Evolutionary conservation across 2,888 invertebrate species (phyloP).

Genomic region (Drosophila prostipennis): DNA sequence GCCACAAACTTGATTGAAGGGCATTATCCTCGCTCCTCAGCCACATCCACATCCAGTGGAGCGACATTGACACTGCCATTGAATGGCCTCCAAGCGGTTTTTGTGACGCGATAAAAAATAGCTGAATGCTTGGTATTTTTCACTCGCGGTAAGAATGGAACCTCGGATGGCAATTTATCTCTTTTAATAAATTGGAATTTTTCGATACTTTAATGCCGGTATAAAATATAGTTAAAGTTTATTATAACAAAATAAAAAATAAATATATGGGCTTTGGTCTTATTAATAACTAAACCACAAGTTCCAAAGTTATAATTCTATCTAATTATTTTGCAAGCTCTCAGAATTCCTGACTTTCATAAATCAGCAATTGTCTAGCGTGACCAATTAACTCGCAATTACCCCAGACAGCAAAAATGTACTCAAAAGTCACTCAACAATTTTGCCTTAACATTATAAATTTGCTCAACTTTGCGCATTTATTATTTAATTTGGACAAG

Average conservation of each 20-base stretch:
- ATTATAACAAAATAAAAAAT: background rate
- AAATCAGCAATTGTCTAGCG: constrained; percentile 17
- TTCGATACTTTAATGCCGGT: constrained; percentile 27
- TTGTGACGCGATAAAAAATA: constrained; percentile 37
- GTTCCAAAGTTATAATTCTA: background rate
- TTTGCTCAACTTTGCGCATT: constrained; percentile 40
- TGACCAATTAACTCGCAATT: constrained; percentile 38
- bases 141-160: constrained; percentile 10
- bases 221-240: constrained; percentile 11
- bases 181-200: constrained; percentile 41
- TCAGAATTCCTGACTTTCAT: background rate
- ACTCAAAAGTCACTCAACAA: constrained; percentile 36
- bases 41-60: background rate
- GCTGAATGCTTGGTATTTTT: constrained; percentile 18
- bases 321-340: background rate
- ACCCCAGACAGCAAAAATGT: constrained; percentile 23
- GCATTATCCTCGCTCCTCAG: constrained; percentile 27
- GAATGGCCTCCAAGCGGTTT: constrained; percentile 20
- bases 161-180: constrained; percentile 31
- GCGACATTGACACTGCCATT: constrained; percentile 31
- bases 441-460: constrained; percentile 38
- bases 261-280: background rate
- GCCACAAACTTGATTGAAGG: constrained; percentile 40
- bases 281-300: background rate
- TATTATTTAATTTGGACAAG: constrained; percentile 54